Evolutionary conservation across 1,140 invertebrate species (phyloP), one percentile per base, ranked within the genome.

Genomic region (Cepaea nemoralis): DNA sequence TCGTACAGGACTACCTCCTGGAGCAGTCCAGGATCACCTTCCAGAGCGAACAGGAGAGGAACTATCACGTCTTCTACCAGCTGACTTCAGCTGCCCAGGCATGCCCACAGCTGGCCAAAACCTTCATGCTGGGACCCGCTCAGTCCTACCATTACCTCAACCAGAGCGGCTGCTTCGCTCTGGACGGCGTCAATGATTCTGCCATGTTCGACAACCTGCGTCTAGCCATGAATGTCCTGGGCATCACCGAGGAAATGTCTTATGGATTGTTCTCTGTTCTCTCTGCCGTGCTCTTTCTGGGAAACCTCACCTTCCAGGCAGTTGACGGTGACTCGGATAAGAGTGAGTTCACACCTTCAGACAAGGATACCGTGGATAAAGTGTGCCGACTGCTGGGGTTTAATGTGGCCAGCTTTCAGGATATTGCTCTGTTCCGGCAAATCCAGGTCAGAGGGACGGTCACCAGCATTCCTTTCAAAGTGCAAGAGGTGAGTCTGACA

Each of bases 1-100:
- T 96, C 90, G 98, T 99, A 82, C 97, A 96, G 0, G 97, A 99
- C 91, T 98, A 99, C 92, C 93, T 99, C 31, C 91, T 99, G 84
- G 97, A 99, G 92, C 98, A 99, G 89, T 97, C 97, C 0, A 93
- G 97, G 79, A 97, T 99, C 0, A 95, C 98, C 50, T 94, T 95
- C 89, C 97, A 99, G 91, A 95, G 94, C 82, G 86, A 92, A 0
- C 96, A 97, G 1, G 97, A 99, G 89, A 93, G 97, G 45, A 99
- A 98, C 91, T 99, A 98, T 92, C 97, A 99, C 89, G 96, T 99
- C 76, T 99, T 99, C 91, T 98, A 99, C 91, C 97, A 98, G 91
- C 91, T 99, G 31, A 95, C 96, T 87, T 96, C 96, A 33, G 97
- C 97, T 35, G 87, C 88, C 55, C 82, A 95, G 92, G 93, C 93